Evolutionary conservation across 2,888 invertebrate genomes (phyloP), one percentile per base, ranked within the genome.

Genomic region (Troides oblongomaculatus): DNA sequence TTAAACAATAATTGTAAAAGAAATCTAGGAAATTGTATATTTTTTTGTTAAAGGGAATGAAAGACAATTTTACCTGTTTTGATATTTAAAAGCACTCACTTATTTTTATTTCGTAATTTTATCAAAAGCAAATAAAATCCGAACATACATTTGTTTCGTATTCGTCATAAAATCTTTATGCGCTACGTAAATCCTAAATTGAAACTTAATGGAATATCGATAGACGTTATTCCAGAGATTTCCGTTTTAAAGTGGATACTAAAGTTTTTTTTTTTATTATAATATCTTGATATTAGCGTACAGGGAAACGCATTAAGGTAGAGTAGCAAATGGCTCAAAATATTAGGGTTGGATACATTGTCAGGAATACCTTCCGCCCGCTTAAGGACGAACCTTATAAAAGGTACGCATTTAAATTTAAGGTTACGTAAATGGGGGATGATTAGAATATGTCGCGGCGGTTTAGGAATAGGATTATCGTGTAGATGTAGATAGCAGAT

Each of bases 51-150:
- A 39, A 39, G 7, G 8, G 8, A 39, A 30, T 30, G 25, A 30
- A 30, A 30, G 30, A 30, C 30, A 4, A 30, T 30, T 30, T 3
- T 30, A 30, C 30, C 3, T 46, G 18, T n/a, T 53, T 46, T 23
- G 46, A 46, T n/a, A 43, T 7, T 21, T 50, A 53, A 46, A 50
- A 62, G 46, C 46, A 59, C 62, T 83, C 82, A 84, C 80, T 79
- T 78, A 23, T 6, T 12, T 46, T 76, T 78, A 75, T 76, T 77
- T 81, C 82, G 83, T 84, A 86, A 84, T 84, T 84, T 84, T 85
- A 86, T 46, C 79, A 79, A 86, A 83, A 78, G 83, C 82, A 36
- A 81, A 85, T 88, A 86, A 86, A 86, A 83, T 76, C 73, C 74
- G 73, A 77, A 74, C 77, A 78, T 81, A 81, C 78, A 18, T 53